Percentiles rank a stretch among this genome's conserved stretches.
Conservation (phyloP, 2,888 invertebrate genomes). For the Acleris holmiana region DNA sequence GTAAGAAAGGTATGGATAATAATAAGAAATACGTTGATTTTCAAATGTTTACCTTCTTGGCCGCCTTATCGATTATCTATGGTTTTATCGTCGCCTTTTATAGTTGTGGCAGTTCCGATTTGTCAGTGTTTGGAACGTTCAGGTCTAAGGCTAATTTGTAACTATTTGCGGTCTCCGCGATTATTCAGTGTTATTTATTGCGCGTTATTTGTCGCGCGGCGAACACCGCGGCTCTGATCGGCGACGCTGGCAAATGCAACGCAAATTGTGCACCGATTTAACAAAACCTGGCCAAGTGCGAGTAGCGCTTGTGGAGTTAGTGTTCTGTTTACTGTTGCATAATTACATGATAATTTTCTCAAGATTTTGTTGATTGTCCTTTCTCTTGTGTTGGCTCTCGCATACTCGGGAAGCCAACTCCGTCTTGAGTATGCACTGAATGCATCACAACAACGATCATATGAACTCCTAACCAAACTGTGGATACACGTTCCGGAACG, state of each 20-base stretch:
- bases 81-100: not conserved
- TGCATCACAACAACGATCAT: too few species aligned
- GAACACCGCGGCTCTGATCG: not conserved
- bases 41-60: too few species aligned
- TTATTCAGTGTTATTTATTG: not conserved
- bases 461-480: too few species aligned
- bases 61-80: too few species aligned
- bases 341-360: not conserved
- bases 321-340: not conserved
- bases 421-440: too few species aligned
- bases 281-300: not conserved
- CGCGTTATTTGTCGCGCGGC: constrained; percentile 2
- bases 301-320: not conserved
- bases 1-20: too few species aligned
- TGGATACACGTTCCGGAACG: too few species aligned
- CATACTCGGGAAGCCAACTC: too few species aligned
- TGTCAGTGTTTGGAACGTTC: not conserved
- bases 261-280: constrained; percentile 3
- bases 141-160: not conserved
- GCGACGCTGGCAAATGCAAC: constrained; percentile 6
- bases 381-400: too few species aligned
- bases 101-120: constrained; percentile 9
- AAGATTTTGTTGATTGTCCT: too few species aligned
- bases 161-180: not conserved
- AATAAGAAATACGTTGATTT: too few species aligned